Conservation (phyloP, 2,113 vertebrate genomes). For the Melozone crissalis region DNA sequence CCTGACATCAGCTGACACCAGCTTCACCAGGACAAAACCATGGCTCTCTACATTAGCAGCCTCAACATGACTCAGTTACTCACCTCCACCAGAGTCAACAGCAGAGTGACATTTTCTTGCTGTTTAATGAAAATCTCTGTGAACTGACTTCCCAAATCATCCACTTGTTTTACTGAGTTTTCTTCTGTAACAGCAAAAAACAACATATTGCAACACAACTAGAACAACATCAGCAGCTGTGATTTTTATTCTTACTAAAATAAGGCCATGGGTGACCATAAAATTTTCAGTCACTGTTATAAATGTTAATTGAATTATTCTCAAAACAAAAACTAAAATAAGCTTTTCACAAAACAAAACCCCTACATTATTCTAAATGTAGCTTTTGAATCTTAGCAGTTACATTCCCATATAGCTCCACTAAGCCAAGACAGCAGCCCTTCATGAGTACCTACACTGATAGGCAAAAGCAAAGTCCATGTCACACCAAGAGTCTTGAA, state of each 20-base stretch:
- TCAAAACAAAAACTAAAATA: not conserved
- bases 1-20: accelerated
- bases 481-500: not conserved
- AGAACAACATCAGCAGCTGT: not conserved
- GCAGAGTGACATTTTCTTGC: conserved; percentile 89
- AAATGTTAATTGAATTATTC: not conserved
- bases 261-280: not conserved
- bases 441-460: not conserved
- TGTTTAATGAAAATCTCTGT: conserved; percentile 93
- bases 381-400: not conserved
- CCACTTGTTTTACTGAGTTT: conserved; percentile 83
- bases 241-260: not conserved
- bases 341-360: not conserved
- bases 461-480: not conserved
- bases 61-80: not conserved
- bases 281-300: not conserved
- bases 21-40: too few species aligned
- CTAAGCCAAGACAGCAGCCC: not conserved
- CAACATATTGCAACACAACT: not conserved
- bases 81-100: conserved; percentile 91
- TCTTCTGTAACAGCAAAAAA: conserved; percentile 83
- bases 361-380: accelerated
- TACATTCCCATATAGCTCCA: not conserved
- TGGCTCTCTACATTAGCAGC: not conserved
- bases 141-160: conserved; percentile 91